These are phyloP conservation scores for Lacerta viridis DNA, from an alignment of 2,797 vertebrate genomes.

Conservation along the genomic window DNA sequence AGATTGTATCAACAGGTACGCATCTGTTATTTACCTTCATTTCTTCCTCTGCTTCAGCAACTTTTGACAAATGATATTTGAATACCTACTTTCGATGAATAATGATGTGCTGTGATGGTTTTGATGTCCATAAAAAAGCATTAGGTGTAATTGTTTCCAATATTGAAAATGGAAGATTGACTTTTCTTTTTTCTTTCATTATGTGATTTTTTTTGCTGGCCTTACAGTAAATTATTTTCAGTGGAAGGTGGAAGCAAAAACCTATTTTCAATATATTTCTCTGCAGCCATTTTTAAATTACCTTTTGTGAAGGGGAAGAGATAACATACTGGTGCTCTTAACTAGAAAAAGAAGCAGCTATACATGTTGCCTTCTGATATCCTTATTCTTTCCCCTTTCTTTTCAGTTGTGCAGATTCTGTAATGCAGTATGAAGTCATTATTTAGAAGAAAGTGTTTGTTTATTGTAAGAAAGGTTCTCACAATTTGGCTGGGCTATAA, in stretches of 20 bases:
- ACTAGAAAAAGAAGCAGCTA: neutral
- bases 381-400: neutral
- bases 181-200: constrained; percentile 48
- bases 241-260: constrained; percentile 15
- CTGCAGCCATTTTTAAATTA: constrained; percentile 38
- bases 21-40: constrained; percentile 46
- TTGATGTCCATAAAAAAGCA: constrained; percentile 52
- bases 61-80: constrained; percentile 54
- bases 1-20: constrained; percentile 37
- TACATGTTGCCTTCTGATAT: neutral
- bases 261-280: constrained; percentile 31
- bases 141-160: constrained; percentile 50
- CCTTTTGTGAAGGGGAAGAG: neutral
- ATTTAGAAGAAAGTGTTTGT: neutral
- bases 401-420: neutral
- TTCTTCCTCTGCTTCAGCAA: constrained; percentile 48
- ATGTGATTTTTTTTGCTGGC: constrained; percentile 9
- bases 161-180: constrained; percentile 52
- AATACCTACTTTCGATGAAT: constrained; percentile 60
- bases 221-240: constrained; percentile 44
- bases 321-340: neutral
- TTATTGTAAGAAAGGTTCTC: neutral
- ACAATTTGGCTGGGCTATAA: too few species aligned
- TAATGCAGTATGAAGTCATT: constrained; percentile 1
- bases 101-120: constrained; percentile 48